Conservation (phyloP, 2,113 vertebrate genomes). For the Pluvianellus socialis region DNA sequence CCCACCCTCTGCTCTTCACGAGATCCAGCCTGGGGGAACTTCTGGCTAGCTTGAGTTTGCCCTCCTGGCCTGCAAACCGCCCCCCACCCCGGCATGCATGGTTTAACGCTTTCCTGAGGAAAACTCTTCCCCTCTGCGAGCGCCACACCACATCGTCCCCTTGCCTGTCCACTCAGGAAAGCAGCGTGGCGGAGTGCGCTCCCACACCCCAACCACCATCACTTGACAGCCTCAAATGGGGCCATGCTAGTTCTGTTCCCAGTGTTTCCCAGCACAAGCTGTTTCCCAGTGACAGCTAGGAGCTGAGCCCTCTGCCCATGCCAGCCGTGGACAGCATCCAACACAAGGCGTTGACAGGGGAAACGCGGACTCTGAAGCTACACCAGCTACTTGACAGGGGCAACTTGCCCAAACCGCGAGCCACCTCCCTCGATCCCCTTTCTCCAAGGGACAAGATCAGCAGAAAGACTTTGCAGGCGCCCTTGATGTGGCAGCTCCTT, state of each 20-base stretch:
- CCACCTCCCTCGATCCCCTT: not conserved
- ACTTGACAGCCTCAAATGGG: accelerated
- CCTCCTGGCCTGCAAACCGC: not conserved
- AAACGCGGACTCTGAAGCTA: not conserved
- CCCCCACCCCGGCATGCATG: accelerated
- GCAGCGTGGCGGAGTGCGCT: not conserved
- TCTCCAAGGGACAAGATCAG: not conserved
- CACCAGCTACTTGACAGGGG: not conserved
- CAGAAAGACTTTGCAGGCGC: not conserved
- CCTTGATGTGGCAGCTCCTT: not conserved
- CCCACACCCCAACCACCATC: not conserved
- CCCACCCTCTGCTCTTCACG: not conserved
- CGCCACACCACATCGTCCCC: not conserved
- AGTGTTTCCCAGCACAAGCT: accelerated
- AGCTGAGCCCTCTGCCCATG: not conserved
- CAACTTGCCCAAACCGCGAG: not conserved
- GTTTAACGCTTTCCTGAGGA: not conserved
- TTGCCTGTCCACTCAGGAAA: accelerated
- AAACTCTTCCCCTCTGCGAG: not conserved
- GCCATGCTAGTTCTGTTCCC: accelerated
- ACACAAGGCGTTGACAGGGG: accelerated
- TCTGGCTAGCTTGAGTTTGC: not conserved
- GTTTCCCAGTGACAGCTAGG: accelerated
- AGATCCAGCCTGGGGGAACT: not conserved
- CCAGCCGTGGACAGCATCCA: not conserved